Base-by-base conservation (phyloP, 2,888 invertebrate genomes). In the Pyrochroa serraticornis region DNA sequence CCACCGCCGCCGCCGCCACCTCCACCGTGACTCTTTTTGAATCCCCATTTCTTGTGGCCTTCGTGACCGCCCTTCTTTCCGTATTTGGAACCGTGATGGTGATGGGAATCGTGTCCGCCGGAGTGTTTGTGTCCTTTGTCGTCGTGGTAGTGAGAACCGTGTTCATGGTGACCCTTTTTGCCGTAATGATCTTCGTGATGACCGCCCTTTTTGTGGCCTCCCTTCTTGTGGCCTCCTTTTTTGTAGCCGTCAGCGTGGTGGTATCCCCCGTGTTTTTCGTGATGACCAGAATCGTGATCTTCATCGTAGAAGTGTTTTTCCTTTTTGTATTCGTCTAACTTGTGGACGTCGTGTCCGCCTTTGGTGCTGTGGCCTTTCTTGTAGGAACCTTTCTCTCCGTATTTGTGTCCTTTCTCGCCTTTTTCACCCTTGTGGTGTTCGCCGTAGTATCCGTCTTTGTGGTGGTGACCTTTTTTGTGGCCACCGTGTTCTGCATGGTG, bases 221-320 rank as follows among this genome's bases (percentile, higher is more conserved):
- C 90, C 79, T 92, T 90, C 77, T 87, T 85, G 75, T 88, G 87
- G 5, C 90, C 90, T 55, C 92, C 93, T 79, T 92, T 90, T 79
- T 92, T 90, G 79, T 90, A 88, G 14, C 88, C 90, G 68, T 91
- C 89, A 72, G 88, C 89, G 74, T 92, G 90, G 73, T 92, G 89
- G 77, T 87, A 88, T 33, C 85, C 89, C 60, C 91, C 92, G 72
- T 92, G 90, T 72, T 92, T 91, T 74, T 90, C 90, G 76, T 92
- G 90, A 68, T 90, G 90, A 0, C 89, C 92, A 38, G 87, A 87
- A 71, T 91, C 91, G 67, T 92, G 91, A 70, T 91, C 88, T 78
- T 92, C 92, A 68, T 93, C 92, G 77, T 88, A 92, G 85, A 91
- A 92, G 73, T 91, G 88, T 74, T 93, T 92, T 71, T 92, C 89